Evolutionary conservation across 2,113 vertebrate species (phyloP).

Genomic region (Oreocharis arfaki): DNA sequence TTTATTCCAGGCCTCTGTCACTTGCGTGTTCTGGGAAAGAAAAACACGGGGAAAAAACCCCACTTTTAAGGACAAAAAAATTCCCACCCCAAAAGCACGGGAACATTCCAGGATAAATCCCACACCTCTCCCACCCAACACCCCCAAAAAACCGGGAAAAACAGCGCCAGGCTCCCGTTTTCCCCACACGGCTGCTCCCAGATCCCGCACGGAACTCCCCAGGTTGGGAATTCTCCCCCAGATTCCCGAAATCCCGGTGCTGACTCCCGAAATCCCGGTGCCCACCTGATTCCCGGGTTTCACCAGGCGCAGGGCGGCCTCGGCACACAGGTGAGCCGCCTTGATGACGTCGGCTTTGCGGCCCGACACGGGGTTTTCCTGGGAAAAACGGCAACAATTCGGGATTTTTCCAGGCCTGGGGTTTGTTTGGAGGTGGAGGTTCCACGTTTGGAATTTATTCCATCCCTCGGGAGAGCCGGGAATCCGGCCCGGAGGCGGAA

Average conservation of each 20-base stretch:
- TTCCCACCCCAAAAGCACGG: rapidly evolving
- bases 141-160: rapidly evolving
- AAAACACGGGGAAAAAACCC: rapidly evolving
- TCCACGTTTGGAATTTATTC: rapidly evolving
- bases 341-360: conserved; percentile 93
- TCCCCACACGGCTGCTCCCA: not conserved
- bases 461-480: too few species aligned
- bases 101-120: not conserved
- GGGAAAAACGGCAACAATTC: not conserved
- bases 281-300: conserved; percentile 94
- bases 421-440: rapidly evolving
- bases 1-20: conserved; percentile 98
- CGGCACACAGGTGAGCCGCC: conserved; percentile 92
- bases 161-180: rapidly evolving
- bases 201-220: rapidly evolving
- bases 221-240: not conserved
- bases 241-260: rapidly evolving
- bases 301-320: conserved; percentile 93
- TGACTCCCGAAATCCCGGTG: not conserved
- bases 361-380: conserved; percentile 90
- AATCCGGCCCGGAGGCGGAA: rapidly evolving
- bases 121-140: rapidly evolving
- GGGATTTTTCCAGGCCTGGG: not conserved
- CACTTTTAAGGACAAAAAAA: not conserved
- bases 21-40: conserved; percentile 86